Conservation (phyloP, 2,797 vertebrate genomes). For the Gymnothorax javanicus region DNA sequence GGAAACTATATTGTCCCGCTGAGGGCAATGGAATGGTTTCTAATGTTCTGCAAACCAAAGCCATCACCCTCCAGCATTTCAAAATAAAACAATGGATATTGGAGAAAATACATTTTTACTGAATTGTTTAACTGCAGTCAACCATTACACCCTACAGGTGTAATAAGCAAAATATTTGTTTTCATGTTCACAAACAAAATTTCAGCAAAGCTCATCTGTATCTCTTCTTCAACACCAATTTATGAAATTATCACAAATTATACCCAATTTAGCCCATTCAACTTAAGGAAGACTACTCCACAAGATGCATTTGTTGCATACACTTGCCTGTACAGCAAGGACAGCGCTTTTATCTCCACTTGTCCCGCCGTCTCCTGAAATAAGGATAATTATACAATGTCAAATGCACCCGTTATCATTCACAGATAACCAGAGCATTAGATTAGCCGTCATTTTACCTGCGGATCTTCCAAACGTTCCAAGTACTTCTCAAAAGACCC, state of each 20-base stretch:
- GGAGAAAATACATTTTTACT: not conserved
- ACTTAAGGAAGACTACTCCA: not conserved
- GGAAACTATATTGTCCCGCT: not conserved
- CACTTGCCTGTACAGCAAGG: conserved; percentile 86
- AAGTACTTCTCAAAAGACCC: conserved; percentile 95
- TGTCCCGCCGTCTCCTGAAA: conserved; percentile 90
- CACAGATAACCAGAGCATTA: not conserved
- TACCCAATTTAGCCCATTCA: not conserved
- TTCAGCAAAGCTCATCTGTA: not conserved
- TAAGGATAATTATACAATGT: conserved; percentile 3
- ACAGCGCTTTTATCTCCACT: conserved; percentile 90
- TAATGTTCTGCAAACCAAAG: not conserved
- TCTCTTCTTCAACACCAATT: not conserved
- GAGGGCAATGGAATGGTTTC: not conserved
- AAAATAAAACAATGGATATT: not conserved
- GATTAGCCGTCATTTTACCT: conserved; percentile 69
- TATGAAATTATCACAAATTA: not conserved
- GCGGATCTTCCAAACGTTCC: conserved; percentile 88
- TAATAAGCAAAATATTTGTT: not conserved
- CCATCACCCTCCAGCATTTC: not conserved
- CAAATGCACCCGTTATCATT: not conserved
- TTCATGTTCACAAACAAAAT: not conserved
- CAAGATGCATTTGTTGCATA: not conserved
- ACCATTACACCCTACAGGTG: not conserved
- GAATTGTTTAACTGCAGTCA: not conserved